Evolutionary conservation across 2,888 invertebrate genomes (phyloP), one percentile per base, ranked within the genome.

Genomic region (Machimus rusticus): DNA sequence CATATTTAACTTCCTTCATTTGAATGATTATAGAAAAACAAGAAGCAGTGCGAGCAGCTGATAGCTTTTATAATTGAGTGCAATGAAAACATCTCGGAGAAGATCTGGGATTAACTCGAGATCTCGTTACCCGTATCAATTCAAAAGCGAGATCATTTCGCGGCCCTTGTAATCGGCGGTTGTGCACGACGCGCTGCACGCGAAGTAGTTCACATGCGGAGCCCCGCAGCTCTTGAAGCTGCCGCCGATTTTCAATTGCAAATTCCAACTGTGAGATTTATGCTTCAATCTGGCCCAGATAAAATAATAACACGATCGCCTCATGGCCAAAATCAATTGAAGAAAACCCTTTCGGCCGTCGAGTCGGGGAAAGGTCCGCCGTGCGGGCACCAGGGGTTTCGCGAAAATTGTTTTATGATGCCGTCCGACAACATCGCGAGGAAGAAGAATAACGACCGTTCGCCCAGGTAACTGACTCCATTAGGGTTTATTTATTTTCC

Each of bases 201-300:
- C 81, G 34, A 46, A 81, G 51, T 81, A 55, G 51, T 51, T 81
- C 81, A 51, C 51, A 81, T 81, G 43, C 37, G 51, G 81, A 51
- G 51, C 28, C 51, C 12, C 28, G 31, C 6, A 66, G 66, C 23
- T 55, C 46, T 86, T 86, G 31, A 43, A 28, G 74, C 46, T 74
- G 74, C 74, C 85, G 74, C 74, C 74, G 74, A 74, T 74, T 86
- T 86, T 86, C 85, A 86, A 86, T 86, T 86, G 74, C 74, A 86
- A 86, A 74, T 81, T 86, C 86, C 86, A 86, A 86, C 86, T 78
- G 86, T 76, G 86, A 86, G 86, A 86, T 86, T 86, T 86, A 86
- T 86, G 86, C 85, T 74, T 74, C 85, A 74, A 74, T 86, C 74
- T 86, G 74, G 19, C 31, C 31, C 66, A 86, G 74, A 86, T 86